Base-by-base conservation (phyloP, 2,797 vertebrate species). In the Poeciliopsis infans region DNA sequence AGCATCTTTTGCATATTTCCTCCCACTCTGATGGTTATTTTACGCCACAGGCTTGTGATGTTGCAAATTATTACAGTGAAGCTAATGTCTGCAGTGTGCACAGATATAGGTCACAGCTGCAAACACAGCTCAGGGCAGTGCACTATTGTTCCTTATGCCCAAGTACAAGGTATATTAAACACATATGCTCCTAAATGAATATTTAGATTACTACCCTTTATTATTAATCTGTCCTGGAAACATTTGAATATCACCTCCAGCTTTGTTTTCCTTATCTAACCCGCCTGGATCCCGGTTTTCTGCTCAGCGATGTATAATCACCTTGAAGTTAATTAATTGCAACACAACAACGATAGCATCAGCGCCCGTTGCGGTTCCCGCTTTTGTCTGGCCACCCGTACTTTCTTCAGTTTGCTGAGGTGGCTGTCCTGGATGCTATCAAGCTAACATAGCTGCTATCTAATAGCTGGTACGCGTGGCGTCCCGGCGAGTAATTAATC, bases 401-500 rank as follows among this genome's bases (percentile, higher is more conserved):
- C 83, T 84, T 68, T 86, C 87, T 86, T 87, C 89, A 89, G 91
- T 92, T 94, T 93, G 90, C 92, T 89, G 89, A 93, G 91, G 93
- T 96, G 94, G 96, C 94, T 94, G 94, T 94, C 92, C 95, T 93
- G 95, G 92, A 92, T 94, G 93, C 94, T 94, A 86, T 90, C 81
- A 84, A 94, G 94, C 95, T 96, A 96, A 91, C 96, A 95, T 94
- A 95, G 95, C 95, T 93, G 95, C 96, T 94, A 94, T 94, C 96
- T 94, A 93, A 75, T 91, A 91, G 95, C 95, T 92, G 6, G 90
- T 86, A 72, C 95, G 96, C 93, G 95, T 87, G 87, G 90, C 94
- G 95, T 94, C 96, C 96, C 94, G 91, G 76, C 78, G 93, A 97
- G 96, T 97, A 98, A 99, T 99, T 99, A 98, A 99, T 98, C 97